Base-by-base conservation (phyloP, 2,888 invertebrate species). In the Drosophila diplacantha region DNA sequence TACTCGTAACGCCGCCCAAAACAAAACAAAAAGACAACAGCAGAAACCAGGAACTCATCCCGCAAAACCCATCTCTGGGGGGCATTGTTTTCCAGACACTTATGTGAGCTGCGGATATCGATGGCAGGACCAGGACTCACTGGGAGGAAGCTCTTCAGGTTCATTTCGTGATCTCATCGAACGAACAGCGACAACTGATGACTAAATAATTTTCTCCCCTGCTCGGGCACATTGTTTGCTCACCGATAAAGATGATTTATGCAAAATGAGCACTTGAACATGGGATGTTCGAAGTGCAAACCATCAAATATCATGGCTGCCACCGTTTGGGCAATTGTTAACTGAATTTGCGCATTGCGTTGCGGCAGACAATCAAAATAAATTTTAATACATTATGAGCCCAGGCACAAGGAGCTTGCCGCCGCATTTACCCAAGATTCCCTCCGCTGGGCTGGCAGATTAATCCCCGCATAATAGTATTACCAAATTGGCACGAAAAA, bases 101-200 rank as follows among this genome's bases (percentile, higher is more conserved):
- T 74, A 54, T 61, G 53, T 50, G 53, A 62, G 69, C 49, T 32
- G 43, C 55, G 47, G 53, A 35, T 71, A 75, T 63, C 58, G 55
- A 44, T 63, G 50, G 53, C 72, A 58, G 72, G 58, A 58, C 61
- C 69, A 60, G 75, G 59, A 65, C 61, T 46, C 61, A 52, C 50
- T 37, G 41, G 7, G 29, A 55, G 39, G 26, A 16, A 34, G 34
- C 32, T 22, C 22, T 52, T 52, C 38, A 39, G 61, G 44, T 63
- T 52, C 66, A 62, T 22, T 62, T 52, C 35, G 26, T 52, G 61
- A 51, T 62, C 63, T 46, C 52, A 64, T 64, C 66, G 44, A 65
- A 44, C 32, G 29, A 22, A 56, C 49, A 32, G 47, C 31, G 58
- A 47, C 47, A 59, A 52, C 68, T 52, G 47, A 67, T 47, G 59